Evolutionary conservation across 2,888 invertebrate species (phyloP), one percentile per base, ranked within the genome.

Genomic region (Chironomus riparius): DNA sequence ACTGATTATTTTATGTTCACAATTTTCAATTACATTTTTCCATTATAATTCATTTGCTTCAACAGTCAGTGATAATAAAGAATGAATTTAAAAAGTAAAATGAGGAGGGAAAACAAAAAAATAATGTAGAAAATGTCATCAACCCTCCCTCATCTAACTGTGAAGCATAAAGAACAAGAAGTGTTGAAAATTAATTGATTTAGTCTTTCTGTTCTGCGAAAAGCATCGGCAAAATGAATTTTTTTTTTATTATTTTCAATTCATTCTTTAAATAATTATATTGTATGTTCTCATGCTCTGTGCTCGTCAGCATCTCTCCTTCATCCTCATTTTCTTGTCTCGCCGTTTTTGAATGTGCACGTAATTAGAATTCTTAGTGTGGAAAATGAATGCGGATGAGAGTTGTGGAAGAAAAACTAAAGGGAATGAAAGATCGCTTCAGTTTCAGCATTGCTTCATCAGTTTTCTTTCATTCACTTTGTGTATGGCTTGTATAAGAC

Each of bases 121-220:
- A 56, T 18, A 15, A 4, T 28, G 38, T 10, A 2, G 38, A 38
- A 38, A 38, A 38, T 56, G n/a, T 56, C 15, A 18, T 18, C n/a
- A n/a, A 18, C 18, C 15, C 22, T 65, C 65, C 22, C 21, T 5
- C 65, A 22, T 56, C 18, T 18, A 56, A 15, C 24, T 65, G 65
- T n/a, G 24, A 22, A 13, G 22, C 12, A 65, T 21, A 62, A 62
- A 24, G 38, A 10, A 38, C 3, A 28, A 62, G 22, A 62, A 72
- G 72, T 62, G 70, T 47, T 70, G 61, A 62, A 72, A 72, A 72
- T 72, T 62, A 72, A 72, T 72, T 72, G 72, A 72, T 72, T 72
- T 72, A 61, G 61, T 72, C 24, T 47, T n/a, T n/a, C n/a, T n/a
- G n/a, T n/a, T n/a, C 22, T 50, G 18, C 22, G 10, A 22, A 21